Conservation (phyloP, 2,797 vertebrate genomes). For the Erithacus rubecula region DNA sequence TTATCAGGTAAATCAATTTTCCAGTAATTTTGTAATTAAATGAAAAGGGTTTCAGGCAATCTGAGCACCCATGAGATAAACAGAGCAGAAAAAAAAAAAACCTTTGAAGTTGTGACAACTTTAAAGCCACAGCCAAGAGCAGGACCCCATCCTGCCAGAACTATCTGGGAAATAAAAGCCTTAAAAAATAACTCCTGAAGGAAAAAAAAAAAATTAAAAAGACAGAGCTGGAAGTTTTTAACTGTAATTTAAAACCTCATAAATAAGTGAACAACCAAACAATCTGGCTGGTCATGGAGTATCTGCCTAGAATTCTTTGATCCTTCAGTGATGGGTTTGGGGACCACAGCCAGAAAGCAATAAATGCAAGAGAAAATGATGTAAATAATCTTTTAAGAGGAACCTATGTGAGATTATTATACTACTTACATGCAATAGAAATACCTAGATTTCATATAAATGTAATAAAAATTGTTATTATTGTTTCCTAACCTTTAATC, state of each 20-base stretch:
- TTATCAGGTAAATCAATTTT: background rate
- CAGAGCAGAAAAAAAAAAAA: background rate
- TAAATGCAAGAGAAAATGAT: background rate
- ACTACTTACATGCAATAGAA: background rate
- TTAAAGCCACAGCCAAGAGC: background rate
- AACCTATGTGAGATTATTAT: background rate
- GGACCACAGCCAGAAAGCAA: background rate
- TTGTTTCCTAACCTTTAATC: background rate
- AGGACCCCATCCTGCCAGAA: background rate
- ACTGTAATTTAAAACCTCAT: background rate
- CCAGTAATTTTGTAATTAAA: background rate
- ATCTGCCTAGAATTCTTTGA: background rate
- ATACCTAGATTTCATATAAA: background rate
- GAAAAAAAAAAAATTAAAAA: background rate
- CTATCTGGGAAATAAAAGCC: background rate
- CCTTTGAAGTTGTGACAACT: background rate
- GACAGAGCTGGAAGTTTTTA: background rate
- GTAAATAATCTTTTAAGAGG: background rate
- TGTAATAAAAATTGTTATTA: background rate
- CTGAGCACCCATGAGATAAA: background rate
- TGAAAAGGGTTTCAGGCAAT: background rate
- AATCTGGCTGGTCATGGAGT: background rate
- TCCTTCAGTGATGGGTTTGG: background rate
- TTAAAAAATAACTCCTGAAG: background rate
- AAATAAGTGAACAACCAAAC: constrained; percentile 14